phyloP scores from a whole-genome alignment of 2,113 vertebrate species.

The Odontophorus gujanensis region DNA sequence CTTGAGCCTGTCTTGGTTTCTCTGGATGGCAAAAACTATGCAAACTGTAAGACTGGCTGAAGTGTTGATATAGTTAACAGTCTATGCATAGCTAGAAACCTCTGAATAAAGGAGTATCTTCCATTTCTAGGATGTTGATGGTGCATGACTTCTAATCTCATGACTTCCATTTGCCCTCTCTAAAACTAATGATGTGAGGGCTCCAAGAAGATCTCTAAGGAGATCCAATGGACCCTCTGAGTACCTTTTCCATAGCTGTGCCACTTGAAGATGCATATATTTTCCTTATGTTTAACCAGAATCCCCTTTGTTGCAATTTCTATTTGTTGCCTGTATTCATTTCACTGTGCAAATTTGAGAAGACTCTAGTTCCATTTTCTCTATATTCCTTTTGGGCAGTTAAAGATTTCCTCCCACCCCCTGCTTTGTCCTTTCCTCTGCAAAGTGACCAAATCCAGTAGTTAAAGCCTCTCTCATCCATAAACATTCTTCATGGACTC shows the following conservation, averaged over 20 bases:
- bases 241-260: neutral
- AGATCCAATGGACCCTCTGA: neutral
- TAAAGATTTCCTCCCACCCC: neutral
- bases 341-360: neutral
- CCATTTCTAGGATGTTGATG: neutral
- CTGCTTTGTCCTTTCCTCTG: neutral
- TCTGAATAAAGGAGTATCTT: neutral
- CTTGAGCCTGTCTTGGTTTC: too few species aligned
- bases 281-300: neutral
- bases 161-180: neutral
- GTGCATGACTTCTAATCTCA: neutral
- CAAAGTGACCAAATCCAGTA: neutral
- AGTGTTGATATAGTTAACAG: neutral
- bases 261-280: neutral
- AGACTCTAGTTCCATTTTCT: neutral
- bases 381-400: neutral
- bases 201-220: neutral
- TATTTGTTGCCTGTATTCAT: neutral
- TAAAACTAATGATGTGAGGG: neutral
- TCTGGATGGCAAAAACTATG: neutral
- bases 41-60: neutral
- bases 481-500: neutral
- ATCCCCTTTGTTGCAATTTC: neutral
- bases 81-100: neutral
- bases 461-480: neutral